Base-by-base conservation (phyloP, 1,140 invertebrate genomes). In the Neuroterus valhalla region DNA sequence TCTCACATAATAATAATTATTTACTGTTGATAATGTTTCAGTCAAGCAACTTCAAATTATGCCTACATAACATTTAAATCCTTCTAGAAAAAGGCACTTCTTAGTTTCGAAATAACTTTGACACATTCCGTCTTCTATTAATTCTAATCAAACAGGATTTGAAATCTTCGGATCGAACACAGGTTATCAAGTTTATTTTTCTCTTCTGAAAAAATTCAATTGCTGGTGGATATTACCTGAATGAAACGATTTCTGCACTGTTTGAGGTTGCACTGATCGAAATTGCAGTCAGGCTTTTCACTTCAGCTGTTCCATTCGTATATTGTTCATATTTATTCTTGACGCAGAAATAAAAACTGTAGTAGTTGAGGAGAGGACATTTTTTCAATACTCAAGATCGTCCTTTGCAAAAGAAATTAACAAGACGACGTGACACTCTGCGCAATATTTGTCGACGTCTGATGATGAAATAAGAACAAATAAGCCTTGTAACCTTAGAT, bases 241-340 rank as follows among this genome's bases (percentile, higher is more conserved):
- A n/a, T 19, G 17, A n/a, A 48, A 17, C 46, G n/a, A 48, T 48
- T 17, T 48, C 46, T 48, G 46, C 46, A 48, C 46, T 48, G 46
- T 48, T 48, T 48, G 46, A 4, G 17, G 4, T 48, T 48, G n/a
- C 15, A 48, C 46, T 48, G 46, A 48, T 17, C 17, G n/a, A 48
- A 17, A n/a, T 17, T 17, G 17, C 46, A 17, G 46, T 48, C n/a
- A 19, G 8, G 17, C n/a, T 46, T 46, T 46, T n/a, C 14, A 46
- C 5, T n/a, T 46, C 45, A n/a, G n/a, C 8, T 48, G 1, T n/a
- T 48, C 6, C 10, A n/a, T n/a, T 48, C 8, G 17, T 48, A 17
- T 48, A 4, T 14, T 17, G n/a, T 48, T 4, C 46, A 48, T 48
- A 48, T 6, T 48, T 48, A 19, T 48, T n/a, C 17, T 19, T n/a